Base-by-base conservation (phyloP, 2,797 vertebrate genomes). In the Myotis myotis region DNA sequence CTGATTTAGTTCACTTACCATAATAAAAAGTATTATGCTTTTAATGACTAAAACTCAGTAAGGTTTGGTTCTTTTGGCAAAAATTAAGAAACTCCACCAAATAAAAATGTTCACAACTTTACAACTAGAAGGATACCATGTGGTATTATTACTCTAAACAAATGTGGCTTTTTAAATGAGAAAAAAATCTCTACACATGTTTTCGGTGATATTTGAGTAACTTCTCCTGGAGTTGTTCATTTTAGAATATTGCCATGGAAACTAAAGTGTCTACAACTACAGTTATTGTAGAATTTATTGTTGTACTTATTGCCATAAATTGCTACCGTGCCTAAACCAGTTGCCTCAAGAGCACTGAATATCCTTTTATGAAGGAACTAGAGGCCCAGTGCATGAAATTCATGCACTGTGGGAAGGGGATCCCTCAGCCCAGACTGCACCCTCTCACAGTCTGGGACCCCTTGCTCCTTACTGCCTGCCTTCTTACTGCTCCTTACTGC, bases 211-310 rank as follows among this genome's bases (percentile, higher is more conserved):
- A 96, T 83, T 66, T 80, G 81, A 55, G 44, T 93, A 96, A 86
- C 55, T 95, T 49, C 83, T 87, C 86, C 96, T 96, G 74, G 74
- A 83, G 38, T 74, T 85, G 33, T 38, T 95, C 53, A 71, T 93
- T 62, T 93, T 78, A 97, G 66, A 85, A 96, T 93, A 85, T 83
- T 62, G 82, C n/a, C 93, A 85, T 86, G 53, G 89, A 87, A 96
- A 83, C 44, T 28, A 96, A 64, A 97, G 75, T 49, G 79, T 96
- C 74, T 91, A 89, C 0, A 92, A 91, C 28, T 92, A 76, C 60
- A 87, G 57, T 87, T 49, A 86, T 12, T 72, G n/a, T 28, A 86
- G 91, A 96, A 96, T 82, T 87, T 89, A 95, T n/a, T 96, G 79
- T 92, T 41, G 87, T 5, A 95, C 70, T 70, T 96, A 60, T 28